Evolutionary conservation across 2,888 invertebrate genomes (phyloP).

Genomic region (Acanthosepion pharaonis): DNA sequence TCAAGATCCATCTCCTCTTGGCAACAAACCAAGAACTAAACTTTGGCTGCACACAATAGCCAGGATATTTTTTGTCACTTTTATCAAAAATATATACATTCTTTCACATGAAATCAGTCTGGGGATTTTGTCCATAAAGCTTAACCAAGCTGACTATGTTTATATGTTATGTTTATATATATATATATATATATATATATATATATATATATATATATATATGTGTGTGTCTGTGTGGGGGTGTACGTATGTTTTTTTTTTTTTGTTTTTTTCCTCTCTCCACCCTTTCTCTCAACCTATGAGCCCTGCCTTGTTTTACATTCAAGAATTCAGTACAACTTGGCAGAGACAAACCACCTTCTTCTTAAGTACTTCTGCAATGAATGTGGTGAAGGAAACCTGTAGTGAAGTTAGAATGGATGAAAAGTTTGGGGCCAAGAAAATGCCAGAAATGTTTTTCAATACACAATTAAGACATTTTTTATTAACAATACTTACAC

Average conservation of each 20-base stretch:
- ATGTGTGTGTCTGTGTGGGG: background rate
- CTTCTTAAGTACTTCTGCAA: constrained; percentile 44
- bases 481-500: constrained; percentile 48
- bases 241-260: background rate
- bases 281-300: background rate
- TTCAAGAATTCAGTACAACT: background rate
- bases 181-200: background rate
- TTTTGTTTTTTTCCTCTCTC: background rate
- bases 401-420: constrained; percentile 44
- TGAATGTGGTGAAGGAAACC: constrained; percentile 2
- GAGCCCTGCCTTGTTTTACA: background rate
- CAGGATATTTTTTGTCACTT: constrained; percentile 5
- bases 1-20: constrained; percentile 34
- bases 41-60: background rate
- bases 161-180: background rate
- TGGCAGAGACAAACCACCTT: background rate
- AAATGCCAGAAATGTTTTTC: constrained; percentile 48
- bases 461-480: constrained; percentile 48
- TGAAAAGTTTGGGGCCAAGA: constrained; percentile 44
- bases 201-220: background rate
- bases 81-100: constrained; percentile 48
- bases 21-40: constrained; percentile 44
- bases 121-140: background rate
- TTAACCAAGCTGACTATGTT: constrained; percentile 17
- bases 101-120: background rate